These are phyloP conservation scores for Drosophila erecta DNA, from an alignment of 1,140 invertebrate genomes.

Conservation along the genomic window DNA sequence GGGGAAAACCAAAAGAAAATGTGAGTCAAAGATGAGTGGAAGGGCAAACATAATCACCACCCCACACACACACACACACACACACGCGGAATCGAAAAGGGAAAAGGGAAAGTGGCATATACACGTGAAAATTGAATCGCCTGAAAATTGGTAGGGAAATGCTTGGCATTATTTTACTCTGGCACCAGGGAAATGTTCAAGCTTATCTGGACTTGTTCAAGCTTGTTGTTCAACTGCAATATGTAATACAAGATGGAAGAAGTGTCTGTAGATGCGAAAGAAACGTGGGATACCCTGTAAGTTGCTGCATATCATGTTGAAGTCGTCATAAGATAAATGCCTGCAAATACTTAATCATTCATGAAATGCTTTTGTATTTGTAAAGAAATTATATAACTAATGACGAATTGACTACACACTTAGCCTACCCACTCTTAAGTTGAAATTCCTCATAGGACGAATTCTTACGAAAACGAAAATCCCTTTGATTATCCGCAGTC, in stretches of 20 bases:
- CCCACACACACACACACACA: conserved; percentile 4
- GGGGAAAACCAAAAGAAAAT: conserved; percentile 17
- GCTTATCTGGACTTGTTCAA: conserved; percentile 32
- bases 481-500: background rate
- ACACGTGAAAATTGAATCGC: conserved; percentile 70
- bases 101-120: background rate
- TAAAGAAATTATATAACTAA: too few relatives aligned
- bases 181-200: conserved; percentile 42
- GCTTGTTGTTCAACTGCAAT: conserved; percentile 39
- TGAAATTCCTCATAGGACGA: background rate
- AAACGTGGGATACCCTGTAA: background rate
- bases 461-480: background rate
- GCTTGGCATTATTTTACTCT: conserved; percentile 52
- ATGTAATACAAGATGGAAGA: conserved; percentile 44
- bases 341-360: too few relatives aligned
- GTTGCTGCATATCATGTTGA: background rate
- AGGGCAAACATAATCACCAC: conserved; percentile 31
- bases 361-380: too few relatives aligned
- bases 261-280: background rate
- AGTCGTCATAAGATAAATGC: too few relatives aligned
- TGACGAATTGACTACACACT: too few relatives aligned
- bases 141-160: conserved; percentile 60
- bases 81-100: background rate
- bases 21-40: conserved; percentile 24
- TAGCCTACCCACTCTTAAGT: background rate